Evolutionary conservation across 2,888 invertebrate genomes (phyloP).

Genomic region (Tipula confusa): DNA sequence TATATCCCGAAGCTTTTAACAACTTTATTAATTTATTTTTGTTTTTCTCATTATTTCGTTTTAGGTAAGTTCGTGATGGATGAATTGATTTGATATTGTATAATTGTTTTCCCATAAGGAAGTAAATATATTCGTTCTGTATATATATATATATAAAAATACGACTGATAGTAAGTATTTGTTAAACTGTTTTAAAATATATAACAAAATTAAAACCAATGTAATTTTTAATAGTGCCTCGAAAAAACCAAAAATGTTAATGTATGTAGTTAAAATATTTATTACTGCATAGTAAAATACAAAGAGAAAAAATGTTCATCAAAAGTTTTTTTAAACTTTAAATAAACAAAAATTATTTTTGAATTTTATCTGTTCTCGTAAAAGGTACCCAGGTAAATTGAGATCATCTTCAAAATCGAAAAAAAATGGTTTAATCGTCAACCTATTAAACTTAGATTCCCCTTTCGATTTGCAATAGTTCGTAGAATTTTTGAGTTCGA

Average conservation of each 20-base stretch:
- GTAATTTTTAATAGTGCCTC: background rate
- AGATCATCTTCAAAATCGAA: too few relatives aligned
- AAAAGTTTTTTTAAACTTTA: background rate
- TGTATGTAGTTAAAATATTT: background rate
- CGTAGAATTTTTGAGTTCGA: too few relatives aligned
- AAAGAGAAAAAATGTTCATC: background rate
- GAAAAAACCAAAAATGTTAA: background rate
- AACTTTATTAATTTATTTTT: background rate
- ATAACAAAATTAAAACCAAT: too few relatives aligned
- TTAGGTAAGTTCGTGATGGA: background rate
- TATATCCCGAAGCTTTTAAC: background rate
- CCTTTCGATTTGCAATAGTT: too few relatives aligned
- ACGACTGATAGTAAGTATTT: background rate
- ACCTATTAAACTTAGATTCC: too few relatives aligned
- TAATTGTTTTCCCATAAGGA: background rate
- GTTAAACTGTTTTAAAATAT: background rate
- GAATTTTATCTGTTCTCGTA: background rate
- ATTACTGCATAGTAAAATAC: background rate
- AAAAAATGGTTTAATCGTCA: too few relatives aligned
- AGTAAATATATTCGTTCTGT: background rate
- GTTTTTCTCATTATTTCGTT: background rate
- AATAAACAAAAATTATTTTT: background rate
- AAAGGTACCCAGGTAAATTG: background rate
- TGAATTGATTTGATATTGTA: background rate
- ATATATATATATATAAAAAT: background rate